These are phyloP conservation scores for Alentia gelatinosa DNA, from an alignment of 2,888 invertebrate species.

Conservation along the genomic window DNA sequence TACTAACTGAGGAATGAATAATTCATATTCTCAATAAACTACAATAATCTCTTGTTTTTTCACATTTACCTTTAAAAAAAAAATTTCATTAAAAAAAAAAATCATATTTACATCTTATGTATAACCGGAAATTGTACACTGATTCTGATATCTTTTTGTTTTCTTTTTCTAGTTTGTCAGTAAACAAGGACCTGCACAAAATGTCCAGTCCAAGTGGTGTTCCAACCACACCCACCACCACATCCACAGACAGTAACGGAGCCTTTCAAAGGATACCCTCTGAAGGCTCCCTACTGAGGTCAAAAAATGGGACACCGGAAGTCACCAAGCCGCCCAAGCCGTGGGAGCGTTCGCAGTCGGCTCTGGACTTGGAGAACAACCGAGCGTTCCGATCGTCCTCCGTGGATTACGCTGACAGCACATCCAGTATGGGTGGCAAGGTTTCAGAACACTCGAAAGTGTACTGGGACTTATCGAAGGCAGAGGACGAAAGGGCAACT, in stretches of 20 bases:
- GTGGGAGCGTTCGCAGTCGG: conserved; percentile 78
- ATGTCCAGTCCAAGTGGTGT: neutral
- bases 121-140: neutral
- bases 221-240: neutral
- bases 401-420: conserved; percentile 53
- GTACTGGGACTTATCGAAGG: conserved; percentile 79
- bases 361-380: conserved; percentile 61
- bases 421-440: conserved; percentile 36
- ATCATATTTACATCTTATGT: neutral
- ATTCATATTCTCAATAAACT: neutral
- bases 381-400: conserved; percentile 33
- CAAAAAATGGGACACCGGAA: conserved; percentile 8
- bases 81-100: no score
- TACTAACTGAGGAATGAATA: neutral
- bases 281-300: conserved; percentile 57
- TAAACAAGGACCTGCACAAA: conserved; percentile 21
- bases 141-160: neutral
- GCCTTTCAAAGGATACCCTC: conserved; percentile 61
- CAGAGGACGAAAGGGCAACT: conserved; percentile 66
- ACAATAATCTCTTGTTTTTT: neutral
- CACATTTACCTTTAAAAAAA: neutral
- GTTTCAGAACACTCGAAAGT: conserved; percentile 78
- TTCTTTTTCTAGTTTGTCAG: neutral
- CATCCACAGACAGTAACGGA: conserved; percentile 32
- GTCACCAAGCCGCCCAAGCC: conserved; percentile 61